Conservation (phyloP, 2,113 vertebrate species). For the Galemys pyrenaicus region DNA sequence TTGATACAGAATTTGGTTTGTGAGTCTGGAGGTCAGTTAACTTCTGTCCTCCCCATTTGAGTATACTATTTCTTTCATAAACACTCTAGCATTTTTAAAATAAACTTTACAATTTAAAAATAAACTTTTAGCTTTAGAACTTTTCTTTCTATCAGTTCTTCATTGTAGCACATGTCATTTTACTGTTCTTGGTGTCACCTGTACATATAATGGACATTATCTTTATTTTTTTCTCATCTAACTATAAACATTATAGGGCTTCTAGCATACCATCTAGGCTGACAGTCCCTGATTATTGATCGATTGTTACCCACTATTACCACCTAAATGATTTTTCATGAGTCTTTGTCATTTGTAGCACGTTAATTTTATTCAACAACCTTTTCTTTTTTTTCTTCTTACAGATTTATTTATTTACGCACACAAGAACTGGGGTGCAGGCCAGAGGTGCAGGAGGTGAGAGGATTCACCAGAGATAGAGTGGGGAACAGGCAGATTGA, state of each 20-base stretch:
- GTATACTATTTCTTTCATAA: neutral
- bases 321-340: neutral
- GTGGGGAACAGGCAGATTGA: no score
- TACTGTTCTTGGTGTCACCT: neutral
- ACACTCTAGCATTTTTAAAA: neutral
- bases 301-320: neutral
- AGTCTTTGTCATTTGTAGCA: neutral
- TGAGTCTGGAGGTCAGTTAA: neutral
- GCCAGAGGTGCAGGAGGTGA: no score
- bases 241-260: neutral
- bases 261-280: neutral
- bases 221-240: neutral
- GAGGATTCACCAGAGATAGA: no score
- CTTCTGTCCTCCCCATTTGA: neutral
- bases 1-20: neutral
- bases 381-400: no score
- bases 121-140: neutral
- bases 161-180: neutral
- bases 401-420: no score
- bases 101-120: neutral
- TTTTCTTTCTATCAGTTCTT: neutral
- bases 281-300: neutral
- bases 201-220: neutral
- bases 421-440: no score
- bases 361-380: constrained; percentile 19